Percentiles rank a stretch among this genome's conserved stretches.
Conservation (phyloP, 1,140 invertebrate species). For the Bombyx mandarina region DNA sequence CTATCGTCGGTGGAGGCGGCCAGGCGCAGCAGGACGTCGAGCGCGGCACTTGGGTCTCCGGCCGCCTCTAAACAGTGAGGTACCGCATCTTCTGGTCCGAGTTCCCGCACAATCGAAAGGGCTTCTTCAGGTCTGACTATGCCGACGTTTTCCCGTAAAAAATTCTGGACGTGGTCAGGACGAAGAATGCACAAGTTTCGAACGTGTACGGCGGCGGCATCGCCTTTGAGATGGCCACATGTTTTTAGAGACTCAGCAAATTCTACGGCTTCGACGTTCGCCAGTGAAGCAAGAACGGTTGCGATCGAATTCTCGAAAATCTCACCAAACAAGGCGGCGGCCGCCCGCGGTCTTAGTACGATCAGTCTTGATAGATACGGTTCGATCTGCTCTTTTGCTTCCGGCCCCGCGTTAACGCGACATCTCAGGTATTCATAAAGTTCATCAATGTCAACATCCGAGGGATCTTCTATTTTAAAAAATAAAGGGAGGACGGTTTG, state of each 20-base stretch:
- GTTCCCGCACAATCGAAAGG: slow-evolving; percentile 35
- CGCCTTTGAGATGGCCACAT: slow-evolving; percentile 38
- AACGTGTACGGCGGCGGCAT: slow-evolving; percentile 41
- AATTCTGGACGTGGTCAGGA: slow-evolving; percentile 32
- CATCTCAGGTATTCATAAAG: slow-evolving; percentile 55
- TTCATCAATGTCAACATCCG: slow-evolving; percentile 46
- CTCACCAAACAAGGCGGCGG: slow-evolving; percentile 40
- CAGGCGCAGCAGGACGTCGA: slow-evolving; percentile 28
- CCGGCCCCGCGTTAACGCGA: slow-evolving; percentile 28
- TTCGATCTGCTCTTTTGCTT: slow-evolving; percentile 21
- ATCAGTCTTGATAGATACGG: slow-evolving; percentile 29
- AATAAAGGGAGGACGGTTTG: slow-evolving; percentile 42
- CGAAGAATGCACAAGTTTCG: slow-evolving; percentile 35
- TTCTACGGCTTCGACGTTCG: slow-evolving; percentile 26
- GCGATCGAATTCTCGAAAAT: slow-evolving; percentile 26
- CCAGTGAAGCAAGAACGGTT: slow-evolving; percentile 20
- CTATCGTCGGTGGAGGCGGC: slow-evolving; percentile 15
- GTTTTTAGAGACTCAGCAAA: slow-evolving; percentile 47
- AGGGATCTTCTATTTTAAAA: slow-evolving; percentile 40
- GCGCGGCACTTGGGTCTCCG: slow-evolving; percentile 39
- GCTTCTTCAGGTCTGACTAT: slow-evolving; percentile 53
- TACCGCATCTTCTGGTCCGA: slow-evolving; percentile 38
- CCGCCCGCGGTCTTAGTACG: slow-evolving; percentile 36
- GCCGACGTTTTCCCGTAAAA: slow-evolving; percentile 40
- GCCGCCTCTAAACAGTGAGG: slow-evolving; percentile 52